Evolutionary conservation across 2,888 invertebrate genomes (phyloP).

Genomic region (Ellobium chinense): DNA sequence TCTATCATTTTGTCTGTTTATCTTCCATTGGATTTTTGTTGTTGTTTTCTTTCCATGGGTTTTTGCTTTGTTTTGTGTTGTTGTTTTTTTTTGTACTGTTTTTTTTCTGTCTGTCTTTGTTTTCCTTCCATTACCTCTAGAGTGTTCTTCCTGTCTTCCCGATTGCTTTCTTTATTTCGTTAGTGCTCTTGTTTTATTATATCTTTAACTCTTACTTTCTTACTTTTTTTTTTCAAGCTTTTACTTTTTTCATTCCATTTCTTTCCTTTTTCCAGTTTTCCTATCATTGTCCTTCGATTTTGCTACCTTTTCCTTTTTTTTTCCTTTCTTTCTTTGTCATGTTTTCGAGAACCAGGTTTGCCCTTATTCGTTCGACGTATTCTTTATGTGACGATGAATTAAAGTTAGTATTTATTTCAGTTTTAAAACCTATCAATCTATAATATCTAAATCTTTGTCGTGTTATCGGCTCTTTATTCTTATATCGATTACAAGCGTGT

Average conservation of each 20-base stretch:
- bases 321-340: background rate
- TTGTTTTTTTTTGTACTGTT: background rate
- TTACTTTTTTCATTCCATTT: background rate
- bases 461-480: too few species aligned
- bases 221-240: background rate
- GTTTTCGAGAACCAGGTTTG: too few species aligned
- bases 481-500: too few species aligned
- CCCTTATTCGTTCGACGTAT: too few species aligned
- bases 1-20: background rate
- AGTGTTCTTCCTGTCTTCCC: background rate
- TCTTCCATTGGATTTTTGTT: background rate
- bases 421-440: too few species aligned
- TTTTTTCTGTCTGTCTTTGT: background rate
- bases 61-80: background rate
- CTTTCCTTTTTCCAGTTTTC: background rate
- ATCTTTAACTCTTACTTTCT: background rate
- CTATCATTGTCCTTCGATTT: background rate
- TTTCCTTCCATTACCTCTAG: background rate
- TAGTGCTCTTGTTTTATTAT: background rate
- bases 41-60: background rate
- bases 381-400: too few species aligned
- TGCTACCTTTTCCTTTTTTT: background rate
- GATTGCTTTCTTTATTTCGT: background rate
- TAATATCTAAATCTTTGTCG: too few species aligned
- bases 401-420: too few species aligned